phyloP scores from a whole-genome alignment of 2,113 vertebrate species.

The Mobula birostris region DNA sequence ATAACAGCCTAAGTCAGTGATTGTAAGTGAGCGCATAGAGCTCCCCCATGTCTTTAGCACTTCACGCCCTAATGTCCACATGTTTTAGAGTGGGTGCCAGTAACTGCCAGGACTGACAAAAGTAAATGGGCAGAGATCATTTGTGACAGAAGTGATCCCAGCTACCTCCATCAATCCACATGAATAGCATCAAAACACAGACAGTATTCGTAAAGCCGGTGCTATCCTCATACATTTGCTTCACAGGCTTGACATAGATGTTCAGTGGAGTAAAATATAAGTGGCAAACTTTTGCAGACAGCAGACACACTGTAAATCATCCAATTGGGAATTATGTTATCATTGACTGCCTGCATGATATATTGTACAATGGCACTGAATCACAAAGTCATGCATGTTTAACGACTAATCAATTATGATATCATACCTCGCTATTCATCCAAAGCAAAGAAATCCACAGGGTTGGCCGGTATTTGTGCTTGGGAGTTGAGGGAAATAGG shows the following conservation, averaged over 20 bases:
- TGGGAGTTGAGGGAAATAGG: neutral
- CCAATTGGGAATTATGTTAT: constrained; percentile 14
- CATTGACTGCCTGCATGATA: constrained; percentile 10
- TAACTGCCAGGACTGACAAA: neutral
- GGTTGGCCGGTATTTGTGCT: neutral
- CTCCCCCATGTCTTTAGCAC: neutral
- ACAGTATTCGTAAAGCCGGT: neutral
- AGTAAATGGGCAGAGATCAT: neutral
- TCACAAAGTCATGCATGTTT: constrained; percentile 23
- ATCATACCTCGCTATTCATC: constrained; percentile 23
- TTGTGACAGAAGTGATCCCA: neutral
- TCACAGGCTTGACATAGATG: neutral
- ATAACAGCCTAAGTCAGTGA: neutral
- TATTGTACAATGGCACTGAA: constrained; percentile 15
- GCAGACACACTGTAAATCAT: constrained; percentile 11
- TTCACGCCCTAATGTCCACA: neutral
- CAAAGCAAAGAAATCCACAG: constrained; percentile 27
- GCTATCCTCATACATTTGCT: neutral
- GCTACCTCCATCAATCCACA: neutral
- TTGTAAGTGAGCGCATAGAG: neutral
- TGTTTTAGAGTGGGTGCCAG: neutral
- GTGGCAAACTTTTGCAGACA: constrained; percentile 22
- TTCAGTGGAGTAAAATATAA: neutral
- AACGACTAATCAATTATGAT: constrained; percentile 33
- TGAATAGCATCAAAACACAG: neutral